Base-by-base conservation (phyloP, 1,140 invertebrate species). In the Cyclargus thomasi region DNA sequence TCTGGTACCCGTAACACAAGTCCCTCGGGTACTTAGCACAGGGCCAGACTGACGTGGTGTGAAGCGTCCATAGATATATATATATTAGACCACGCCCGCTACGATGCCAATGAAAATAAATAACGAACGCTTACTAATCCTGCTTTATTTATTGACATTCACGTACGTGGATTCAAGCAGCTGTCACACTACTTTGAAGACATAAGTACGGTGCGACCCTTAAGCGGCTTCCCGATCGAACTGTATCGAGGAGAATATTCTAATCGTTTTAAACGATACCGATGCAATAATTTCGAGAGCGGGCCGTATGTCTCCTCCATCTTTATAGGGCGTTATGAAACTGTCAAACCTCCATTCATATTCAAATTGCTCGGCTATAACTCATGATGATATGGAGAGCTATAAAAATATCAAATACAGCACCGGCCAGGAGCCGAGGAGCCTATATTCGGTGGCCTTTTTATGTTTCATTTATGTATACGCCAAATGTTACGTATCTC, bases 361-460 rank as follows among this genome's bases (percentile, higher is more conserved):
- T 85, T 83, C 81, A 83, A 84, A 85, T 85, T 77, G 78, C 76
- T 78, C 73, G 17, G 80, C 83, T 81, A 85, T 88, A 88, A 85
- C 81, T 86, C 83, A 85, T 80, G 79, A 79, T 85, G 83, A 82
- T 83, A 80, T 83, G 80, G 76, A 82, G 75, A 79, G 79, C 79
- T 77, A 85, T 88, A 88, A 88, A 88, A 88, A 84, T 85, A 85
- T 88, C 83, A 84, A 82, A 82, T 81, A 84, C 83, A 84, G 81
- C 70, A 75, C 64, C 70, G 68, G 67, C 62, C 72, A 68, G 72
- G 68, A 70, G 72, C 71, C 55, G 55, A 59, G 18, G 55, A 59
- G 55, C 55, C 55, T 59, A 20, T 21, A 20, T 59, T 59, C 55
- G 55, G 18, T 59, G 8, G n/a, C 55, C 18, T 59, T 18, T 59